Evolutionary conservation across 2,113 vertebrate genomes (phyloP).

Genomic region (Dicrurus megarhynchus): DNA sequence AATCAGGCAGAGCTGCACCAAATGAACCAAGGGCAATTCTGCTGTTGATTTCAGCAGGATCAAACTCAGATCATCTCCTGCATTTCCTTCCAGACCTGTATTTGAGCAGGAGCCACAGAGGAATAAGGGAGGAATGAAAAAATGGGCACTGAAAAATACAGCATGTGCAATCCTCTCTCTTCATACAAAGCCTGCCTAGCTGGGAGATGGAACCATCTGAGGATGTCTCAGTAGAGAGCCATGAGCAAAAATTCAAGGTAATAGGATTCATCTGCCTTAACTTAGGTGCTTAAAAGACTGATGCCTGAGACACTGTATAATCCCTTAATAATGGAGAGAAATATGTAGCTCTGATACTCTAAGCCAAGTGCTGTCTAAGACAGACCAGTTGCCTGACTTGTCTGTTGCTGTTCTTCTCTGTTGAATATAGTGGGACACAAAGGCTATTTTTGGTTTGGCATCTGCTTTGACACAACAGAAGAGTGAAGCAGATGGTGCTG

Average conservation of each 20-base stretch:
- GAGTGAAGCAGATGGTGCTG: not conserved
- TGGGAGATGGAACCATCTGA: not conserved
- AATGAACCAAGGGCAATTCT: not conserved
- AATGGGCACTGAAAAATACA: not conserved
- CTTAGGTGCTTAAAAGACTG: not conserved
- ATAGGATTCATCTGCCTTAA: not conserved
- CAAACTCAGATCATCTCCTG: not conserved
- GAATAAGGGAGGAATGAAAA: not conserved
- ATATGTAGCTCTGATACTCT: not conserved
- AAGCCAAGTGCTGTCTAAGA: not conserved
- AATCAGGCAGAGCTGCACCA: not conserved
- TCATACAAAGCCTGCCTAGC: not conserved
- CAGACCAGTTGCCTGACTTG: not conserved
- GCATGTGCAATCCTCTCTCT: not conserved
- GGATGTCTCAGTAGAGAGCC: not conserved
- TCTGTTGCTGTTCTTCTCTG: not conserved
- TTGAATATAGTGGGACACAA: not conserved
- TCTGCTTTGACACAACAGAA: not conserved
- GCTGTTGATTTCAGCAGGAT: not conserved
- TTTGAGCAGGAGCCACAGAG: not conserved
- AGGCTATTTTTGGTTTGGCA: not conserved
- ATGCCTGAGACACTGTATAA: not conserved
- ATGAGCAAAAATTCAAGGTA: not conserved
- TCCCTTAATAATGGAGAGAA: not conserved
- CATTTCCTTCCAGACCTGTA: not conserved